These are phyloP conservation scores for Andricus curvator DNA, from an alignment of 2,888 invertebrate species.

Conservation along the genomic window DNA sequence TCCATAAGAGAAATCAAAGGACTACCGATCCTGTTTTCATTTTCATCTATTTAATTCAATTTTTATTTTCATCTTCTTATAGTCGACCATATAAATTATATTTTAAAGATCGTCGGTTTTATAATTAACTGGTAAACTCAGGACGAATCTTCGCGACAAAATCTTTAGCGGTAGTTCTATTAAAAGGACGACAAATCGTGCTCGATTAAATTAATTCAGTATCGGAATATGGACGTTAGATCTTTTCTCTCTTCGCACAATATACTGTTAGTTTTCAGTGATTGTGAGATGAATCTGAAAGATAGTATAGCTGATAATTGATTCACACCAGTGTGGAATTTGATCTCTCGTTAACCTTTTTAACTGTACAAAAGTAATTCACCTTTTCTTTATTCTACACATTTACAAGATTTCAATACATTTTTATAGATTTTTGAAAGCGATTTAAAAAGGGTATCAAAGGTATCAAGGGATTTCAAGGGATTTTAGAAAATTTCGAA, in stretches of 20 bases:
- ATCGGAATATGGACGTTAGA: constrained; percentile 2
- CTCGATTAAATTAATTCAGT: not conserved
- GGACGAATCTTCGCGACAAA: not conserved
- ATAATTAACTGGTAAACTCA: not conserved
- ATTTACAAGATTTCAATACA: too few relatives aligned
- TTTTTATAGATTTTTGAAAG: too few relatives aligned
- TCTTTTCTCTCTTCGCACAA: not conserved
- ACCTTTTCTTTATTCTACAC: too few relatives aligned
- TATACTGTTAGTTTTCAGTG: not conserved
- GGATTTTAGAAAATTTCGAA: too few relatives aligned
- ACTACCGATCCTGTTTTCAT: not conserved
- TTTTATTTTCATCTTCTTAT: not conserved
- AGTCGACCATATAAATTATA: not conserved
- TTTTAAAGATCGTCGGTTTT: not conserved
- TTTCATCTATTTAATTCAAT: not conserved
- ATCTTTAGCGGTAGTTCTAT: not conserved
- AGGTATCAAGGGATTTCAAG: too few relatives aligned
- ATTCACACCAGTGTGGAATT: not conserved
- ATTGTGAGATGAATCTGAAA: constrained; percentile 18
- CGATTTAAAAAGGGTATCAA: too few relatives aligned
- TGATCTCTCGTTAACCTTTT: constrained; percentile 1
- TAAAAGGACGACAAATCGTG: not conserved
- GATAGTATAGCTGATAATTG: not conserved
- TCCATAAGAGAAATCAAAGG: not conserved
- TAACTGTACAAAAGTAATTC: too few relatives aligned